Evolutionary conservation across 2,797 vertebrate genomes (phyloP), one percentile per base, ranked within the genome.

Genomic region (Oryzias dopingdopingensis): DNA sequence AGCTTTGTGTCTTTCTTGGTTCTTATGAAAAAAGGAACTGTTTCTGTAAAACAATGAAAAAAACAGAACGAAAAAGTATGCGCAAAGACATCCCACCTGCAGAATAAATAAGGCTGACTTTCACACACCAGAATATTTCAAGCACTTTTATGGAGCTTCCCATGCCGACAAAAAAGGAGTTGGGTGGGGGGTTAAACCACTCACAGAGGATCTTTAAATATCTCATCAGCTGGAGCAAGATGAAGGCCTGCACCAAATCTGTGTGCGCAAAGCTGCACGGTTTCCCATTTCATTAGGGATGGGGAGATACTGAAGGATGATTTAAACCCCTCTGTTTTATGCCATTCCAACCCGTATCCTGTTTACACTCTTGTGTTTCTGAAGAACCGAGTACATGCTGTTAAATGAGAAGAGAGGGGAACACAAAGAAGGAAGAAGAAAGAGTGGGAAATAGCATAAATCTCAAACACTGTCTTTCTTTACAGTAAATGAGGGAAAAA

Each of bases 301-400:
- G 76, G 68, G 65, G 77, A 78, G 70, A 83, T 76, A 78, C 76
- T 53, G 71, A 12, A 55, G 71, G 52, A 71, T 81, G 84, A 88
- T 87, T 88, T 85, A 84, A 82, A 74, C 50, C 70, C 59, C 63
- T 81, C 82, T 75, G 81, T 79, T 86, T 86, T 63, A 82, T 81
- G 75, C 71, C 48, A 66, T 83, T 85, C 77, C 77, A 83, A 68
- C 76, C 51, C 78, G 68, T 70, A 67, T 81, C 64, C 73, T 71
- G 80, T 83, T 88, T 78, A 82, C 67, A 72, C 48, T 72, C 48
- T 65, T 65, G 52, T 59, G 53, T 47, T 56, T 65, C 63, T 77
- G 40, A 54, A 56, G 72, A 81, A 46, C 77, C 42, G 64, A 75
- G 58, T 60, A 50, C 61, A 48, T 54, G 44, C 53, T 77, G 69